Conservation (phyloP, 2,113 vertebrate species). For the Dasyornis broadbenti region DNA sequence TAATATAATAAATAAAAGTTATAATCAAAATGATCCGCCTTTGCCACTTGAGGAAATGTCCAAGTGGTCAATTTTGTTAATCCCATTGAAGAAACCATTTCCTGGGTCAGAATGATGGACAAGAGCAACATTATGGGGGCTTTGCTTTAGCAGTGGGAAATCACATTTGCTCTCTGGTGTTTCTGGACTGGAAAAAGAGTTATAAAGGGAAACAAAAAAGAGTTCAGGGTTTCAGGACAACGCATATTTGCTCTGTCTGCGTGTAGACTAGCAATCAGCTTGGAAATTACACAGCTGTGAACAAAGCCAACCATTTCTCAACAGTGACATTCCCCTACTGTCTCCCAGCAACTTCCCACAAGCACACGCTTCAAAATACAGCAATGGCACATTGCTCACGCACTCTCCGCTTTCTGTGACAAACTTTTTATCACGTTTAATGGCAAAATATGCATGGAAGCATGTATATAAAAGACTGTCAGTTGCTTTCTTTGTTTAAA, state of each 20-base stretch:
- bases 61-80: conserved; percentile 62
- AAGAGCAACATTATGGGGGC: conserved; percentile 42
- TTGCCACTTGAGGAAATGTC: conserved; percentile 54
- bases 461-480: background rate
- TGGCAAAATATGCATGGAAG: background rate
- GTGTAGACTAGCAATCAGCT: conserved; percentile 37
- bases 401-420: background rate
- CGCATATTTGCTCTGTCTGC: conserved; percentile 41
- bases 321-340: background rate
- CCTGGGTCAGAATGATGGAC: conserved; percentile 11
- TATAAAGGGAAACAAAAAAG: conserved; percentile 47
- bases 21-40: conserved; percentile 33
- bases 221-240: conserved; percentile 36
- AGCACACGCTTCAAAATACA: background rate
- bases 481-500: background rate
- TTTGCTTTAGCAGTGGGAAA: conserved; percentile 56
- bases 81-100: conserved; percentile 23
- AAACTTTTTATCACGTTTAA: background rate
- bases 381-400: background rate
- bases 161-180: conserved; percentile 55
- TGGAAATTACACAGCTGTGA: conserved; percentile 51
- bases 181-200: conserved; percentile 10
- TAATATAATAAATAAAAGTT: conserved; percentile 61
- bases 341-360: conserved; percentile 7
- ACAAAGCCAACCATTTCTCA: conserved; percentile 39